Evolutionary conservation across 2,888 invertebrate genomes (phyloP).

Genomic region (Clusia tigrina): DNA sequence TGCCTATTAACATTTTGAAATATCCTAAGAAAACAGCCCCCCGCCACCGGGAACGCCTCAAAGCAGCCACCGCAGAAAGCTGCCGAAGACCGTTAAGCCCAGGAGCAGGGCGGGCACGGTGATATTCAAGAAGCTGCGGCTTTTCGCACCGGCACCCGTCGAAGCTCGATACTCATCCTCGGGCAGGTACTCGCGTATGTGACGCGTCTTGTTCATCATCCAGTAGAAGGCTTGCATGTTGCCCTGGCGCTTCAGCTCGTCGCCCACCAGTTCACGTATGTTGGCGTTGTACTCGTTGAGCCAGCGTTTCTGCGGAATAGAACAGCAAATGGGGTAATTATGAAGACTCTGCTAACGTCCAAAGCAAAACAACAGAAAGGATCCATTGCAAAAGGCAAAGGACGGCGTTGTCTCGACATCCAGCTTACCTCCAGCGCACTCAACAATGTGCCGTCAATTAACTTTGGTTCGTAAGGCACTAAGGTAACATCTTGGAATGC

Average conservation of each 20-base stretch:
- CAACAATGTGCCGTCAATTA: slow-evolving; percentile 80
- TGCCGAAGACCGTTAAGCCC: slow-evolving; percentile 36
- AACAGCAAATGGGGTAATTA: not conserved
- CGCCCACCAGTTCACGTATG: slow-evolving; percentile 76
- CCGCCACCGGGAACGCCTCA: slow-evolving; percentile 20
- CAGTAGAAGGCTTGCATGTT: slow-evolving; percentile 79
- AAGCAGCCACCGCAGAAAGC: slow-evolving; percentile 38
- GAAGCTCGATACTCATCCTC: slow-evolving; percentile 62
- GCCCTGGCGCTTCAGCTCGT: slow-evolving; percentile 75
- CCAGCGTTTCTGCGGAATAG: slow-evolving; percentile 76
- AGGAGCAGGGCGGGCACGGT: slow-evolving; percentile 36
- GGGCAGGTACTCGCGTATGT: slow-evolving; percentile 69
- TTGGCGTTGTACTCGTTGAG: slow-evolving; percentile 80
- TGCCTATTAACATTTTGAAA: not conserved
- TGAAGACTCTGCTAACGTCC: not conserved
- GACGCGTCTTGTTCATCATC: slow-evolving; percentile 84
- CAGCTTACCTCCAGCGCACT: slow-evolving; percentile 79
- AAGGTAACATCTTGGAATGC: slow-evolving; percentile 84
- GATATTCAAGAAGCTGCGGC: slow-evolving; percentile 32
- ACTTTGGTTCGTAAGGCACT: slow-evolving; percentile 86
- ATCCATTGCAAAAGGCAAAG: too few species aligned
- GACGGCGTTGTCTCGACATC: not conserved
- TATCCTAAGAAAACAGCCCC: not conserved
- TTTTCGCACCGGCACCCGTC: slow-evolving; percentile 37
- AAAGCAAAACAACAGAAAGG: not conserved